These are phyloP conservation scores for Paracanthobrama guichenoti DNA, from an alignment of 2,113 vertebrate genomes.

Conservation along the genomic window DNA sequence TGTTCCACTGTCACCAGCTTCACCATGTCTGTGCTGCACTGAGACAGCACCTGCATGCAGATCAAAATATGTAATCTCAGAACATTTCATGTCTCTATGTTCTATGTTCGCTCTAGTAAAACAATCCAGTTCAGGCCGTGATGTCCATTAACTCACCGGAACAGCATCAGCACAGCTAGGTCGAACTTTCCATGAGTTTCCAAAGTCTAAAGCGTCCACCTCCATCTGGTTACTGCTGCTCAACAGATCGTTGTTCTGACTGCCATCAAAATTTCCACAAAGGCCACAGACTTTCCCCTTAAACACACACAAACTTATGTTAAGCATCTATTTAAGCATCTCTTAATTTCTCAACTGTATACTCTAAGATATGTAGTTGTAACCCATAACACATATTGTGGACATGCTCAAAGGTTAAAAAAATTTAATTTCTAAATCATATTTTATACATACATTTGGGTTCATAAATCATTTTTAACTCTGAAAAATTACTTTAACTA, in stretches of 20 bases:
- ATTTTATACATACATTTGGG: neutral
- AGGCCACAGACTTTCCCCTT: conserved; percentile 91
- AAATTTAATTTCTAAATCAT: neutral
- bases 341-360: neutral
- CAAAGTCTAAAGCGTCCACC: conserved; percentile 86
- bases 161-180: conserved; percentile 85
- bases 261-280: conserved; percentile 94
- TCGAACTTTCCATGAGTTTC: conserved; percentile 94
- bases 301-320: conserved; percentile 34
- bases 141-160: conserved; percentile 72
- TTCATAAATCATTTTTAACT: neutral
- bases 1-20: conserved; percentile 89
- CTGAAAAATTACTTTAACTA: neutral
- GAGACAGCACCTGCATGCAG: conserved; percentile 66
- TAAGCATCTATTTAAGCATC: too few relatives aligned
- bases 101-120: neutral
- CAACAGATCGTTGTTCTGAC: conserved; percentile 91
- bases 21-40: conserved; percentile 78
- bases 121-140: neutral
- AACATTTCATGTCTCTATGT: neutral
- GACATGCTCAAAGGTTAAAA: neutral
- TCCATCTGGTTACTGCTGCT: conserved; percentile 93
- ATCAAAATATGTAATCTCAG: conserved; percentile 39
- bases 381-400: too few relatives aligned
- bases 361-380: too few relatives aligned